Conservation (phyloP, 2,113 vertebrate genomes). For the Heterochromis multidens region DNA sequence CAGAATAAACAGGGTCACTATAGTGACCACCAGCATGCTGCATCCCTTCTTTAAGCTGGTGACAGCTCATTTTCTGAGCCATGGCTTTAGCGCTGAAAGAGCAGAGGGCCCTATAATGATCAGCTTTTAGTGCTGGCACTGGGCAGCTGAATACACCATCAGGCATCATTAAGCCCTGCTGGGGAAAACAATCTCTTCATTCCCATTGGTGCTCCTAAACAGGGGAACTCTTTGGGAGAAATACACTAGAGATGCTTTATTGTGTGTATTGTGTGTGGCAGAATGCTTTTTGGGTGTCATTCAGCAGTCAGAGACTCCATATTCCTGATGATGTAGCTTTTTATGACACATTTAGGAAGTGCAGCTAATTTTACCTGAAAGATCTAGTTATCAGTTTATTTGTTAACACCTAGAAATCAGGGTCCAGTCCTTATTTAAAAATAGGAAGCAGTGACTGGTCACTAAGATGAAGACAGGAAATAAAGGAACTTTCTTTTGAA, state of each 20-base stretch:
- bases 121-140: conserved; percentile 74
- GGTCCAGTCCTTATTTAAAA: neutral
- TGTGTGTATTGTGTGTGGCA: neutral
- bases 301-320: neutral
- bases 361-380: neutral
- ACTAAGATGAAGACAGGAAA: neutral
- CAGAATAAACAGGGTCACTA: conserved; percentile 57
- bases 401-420: neutral
- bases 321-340: neutral
- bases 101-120: conserved; percentile 75
- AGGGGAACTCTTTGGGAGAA: conserved; percentile 44
- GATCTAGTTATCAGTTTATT: neutral
- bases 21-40: conserved; percentile 54
- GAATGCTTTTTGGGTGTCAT: neutral
- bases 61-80: conserved; percentile 78
- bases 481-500: neutral
- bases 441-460: neutral
- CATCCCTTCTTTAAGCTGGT: conserved; percentile 55
- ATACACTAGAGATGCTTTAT: conserved; percentile 33
- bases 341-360: conserved; percentile 2
- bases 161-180: conserved; percentile 74
- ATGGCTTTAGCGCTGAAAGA: conserved; percentile 58
- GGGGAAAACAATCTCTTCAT: conserved; percentile 57
- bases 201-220: conserved; percentile 44
- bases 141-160: conserved; percentile 72